Evolutionary conservation across 2,113 vertebrate genomes (phyloP).

Genomic region (Pelvicachromis taeniatus): DNA sequence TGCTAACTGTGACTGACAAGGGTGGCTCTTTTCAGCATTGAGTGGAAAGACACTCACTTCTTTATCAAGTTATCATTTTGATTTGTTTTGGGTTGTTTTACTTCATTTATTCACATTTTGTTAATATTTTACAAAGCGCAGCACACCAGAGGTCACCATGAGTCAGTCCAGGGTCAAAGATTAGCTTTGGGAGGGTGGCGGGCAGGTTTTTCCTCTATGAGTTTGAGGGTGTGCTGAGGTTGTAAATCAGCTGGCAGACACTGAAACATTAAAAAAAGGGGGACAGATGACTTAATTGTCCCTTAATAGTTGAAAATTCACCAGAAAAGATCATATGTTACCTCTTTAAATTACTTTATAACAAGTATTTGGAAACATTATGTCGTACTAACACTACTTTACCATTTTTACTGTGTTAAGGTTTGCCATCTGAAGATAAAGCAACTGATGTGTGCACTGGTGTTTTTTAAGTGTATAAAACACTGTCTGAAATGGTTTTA

Average conservation of each 20-base stretch:
- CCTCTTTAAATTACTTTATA: neutral
- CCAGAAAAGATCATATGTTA: neutral
- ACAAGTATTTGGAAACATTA: neutral
- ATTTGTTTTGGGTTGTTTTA: neutral
- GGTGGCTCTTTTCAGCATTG: slow-evolving; percentile 21
- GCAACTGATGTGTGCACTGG: neutral
- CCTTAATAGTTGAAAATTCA: neutral
- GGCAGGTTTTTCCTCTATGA: neutral
- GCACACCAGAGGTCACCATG: slow-evolving; percentile 8
- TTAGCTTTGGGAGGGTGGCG: neutral
- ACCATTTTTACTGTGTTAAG: neutral
- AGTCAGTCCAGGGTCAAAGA: neutral
- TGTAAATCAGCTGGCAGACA: neutral
- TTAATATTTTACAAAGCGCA: neutral
- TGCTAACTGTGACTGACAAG: slow-evolving; percentile 10
- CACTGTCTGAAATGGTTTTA: neutral
- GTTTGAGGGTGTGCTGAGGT: neutral
- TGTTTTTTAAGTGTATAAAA: neutral
- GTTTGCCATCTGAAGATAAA: neutral
- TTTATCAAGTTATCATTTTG: neutral
- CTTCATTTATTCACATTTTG: neutral
- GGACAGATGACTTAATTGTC: neutral
- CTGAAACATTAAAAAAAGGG: neutral
- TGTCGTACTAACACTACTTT: neutral
- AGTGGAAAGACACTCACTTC: neutral